These are phyloP conservation scores for Pangasius mekongensis DNA, from an alignment of 2,797 vertebrate species.

Conservation along the genomic window DNA sequence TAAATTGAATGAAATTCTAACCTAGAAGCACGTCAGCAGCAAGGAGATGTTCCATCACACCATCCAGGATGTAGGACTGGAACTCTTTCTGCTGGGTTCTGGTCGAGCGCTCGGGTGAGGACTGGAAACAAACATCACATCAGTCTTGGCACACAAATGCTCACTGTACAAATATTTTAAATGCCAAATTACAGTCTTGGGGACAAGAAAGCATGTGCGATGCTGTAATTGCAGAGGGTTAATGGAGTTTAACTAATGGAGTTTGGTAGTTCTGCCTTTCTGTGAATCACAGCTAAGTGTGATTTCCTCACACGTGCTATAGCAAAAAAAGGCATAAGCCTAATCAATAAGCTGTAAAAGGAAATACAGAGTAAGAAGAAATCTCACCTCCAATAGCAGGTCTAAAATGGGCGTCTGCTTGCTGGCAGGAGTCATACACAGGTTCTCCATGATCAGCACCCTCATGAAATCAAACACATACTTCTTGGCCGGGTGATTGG, in stretches of 20 bases:
- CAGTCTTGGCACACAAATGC: neutral
- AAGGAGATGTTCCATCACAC: slow-evolving; percentile 97
- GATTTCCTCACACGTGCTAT: neutral
- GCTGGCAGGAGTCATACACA: slow-evolving; percentile 92
- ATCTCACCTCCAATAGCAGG: slow-evolving; percentile 89
- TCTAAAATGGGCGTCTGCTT: slow-evolving; percentile 97
- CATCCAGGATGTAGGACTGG: slow-evolving; percentile 94
- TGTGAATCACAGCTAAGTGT: neutral
- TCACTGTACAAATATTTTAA: neutral
- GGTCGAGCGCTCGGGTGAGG: slow-evolving; percentile 96
- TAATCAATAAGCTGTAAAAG: neutral
- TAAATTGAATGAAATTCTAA: slow-evolving; percentile 62
- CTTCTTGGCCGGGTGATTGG: slow-evolving; percentile 97
- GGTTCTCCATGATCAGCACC: slow-evolving; percentile 96
- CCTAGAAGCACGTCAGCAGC: slow-evolving; percentile 95
- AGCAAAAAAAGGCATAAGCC: neutral
- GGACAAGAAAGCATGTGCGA: neutral
- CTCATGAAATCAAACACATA: slow-evolving; percentile 99
- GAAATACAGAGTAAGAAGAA: neutral
- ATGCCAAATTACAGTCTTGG: neutral
- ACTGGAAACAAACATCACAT: slow-evolving; percentile 70
- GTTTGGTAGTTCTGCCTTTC: neutral
- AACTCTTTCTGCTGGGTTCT: slow-evolving; percentile 98
- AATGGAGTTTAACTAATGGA: neutral
- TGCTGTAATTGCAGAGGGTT: neutral